These are phyloP conservation scores for Ammodytes marinus DNA, from an alignment of 2,113 vertebrate genomes.

Conservation along the genomic window DNA sequence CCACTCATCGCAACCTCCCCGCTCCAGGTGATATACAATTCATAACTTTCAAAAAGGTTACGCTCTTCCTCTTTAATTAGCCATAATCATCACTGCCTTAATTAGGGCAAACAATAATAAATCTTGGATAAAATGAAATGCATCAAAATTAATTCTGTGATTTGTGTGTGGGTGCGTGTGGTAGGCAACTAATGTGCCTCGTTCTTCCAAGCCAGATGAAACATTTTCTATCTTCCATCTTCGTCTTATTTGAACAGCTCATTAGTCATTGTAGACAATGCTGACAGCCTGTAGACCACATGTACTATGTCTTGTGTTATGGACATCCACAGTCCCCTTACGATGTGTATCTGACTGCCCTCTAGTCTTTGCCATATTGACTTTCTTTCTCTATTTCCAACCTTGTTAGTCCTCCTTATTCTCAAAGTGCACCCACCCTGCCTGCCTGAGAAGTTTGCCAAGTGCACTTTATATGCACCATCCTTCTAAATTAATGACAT, in stretches of 20 bases:
- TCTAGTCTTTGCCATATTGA: slow-evolving; percentile 67
- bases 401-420: slow-evolving; percentile 75
- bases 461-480: slow-evolving; percentile 85
- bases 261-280: slow-evolving; percentile 52
- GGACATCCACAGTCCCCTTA: slow-evolving; percentile 47
- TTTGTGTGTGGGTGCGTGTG: slow-evolving; percentile 35
- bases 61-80: slow-evolving; percentile 78
- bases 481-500: slow-evolving; percentile 88
- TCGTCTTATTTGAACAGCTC: slow-evolving; percentile 56
- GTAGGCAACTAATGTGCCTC: slow-evolving; percentile 32
- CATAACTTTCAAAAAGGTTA: slow-evolving; percentile 60
- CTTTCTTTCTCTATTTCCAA: slow-evolving; percentile 74
- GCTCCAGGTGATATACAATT: slow-evolving; percentile 56
- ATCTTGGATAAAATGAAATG: slow-evolving; percentile 70
- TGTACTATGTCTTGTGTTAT: slow-evolving; percentile 47
- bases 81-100: slow-evolving; percentile 62
- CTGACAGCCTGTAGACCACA: slow-evolving; percentile 54
- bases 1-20: slow-evolving; percentile 38
- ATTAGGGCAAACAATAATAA: slow-evolving; percentile 70
- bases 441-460: slow-evolving; percentile 82
- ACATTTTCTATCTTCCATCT: slow-evolving; percentile 50
- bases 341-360: slow-evolving; percentile 56
- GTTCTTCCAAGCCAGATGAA: slow-evolving; percentile 51
- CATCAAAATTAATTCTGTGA: slow-evolving; percentile 65
- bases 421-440: slow-evolving; percentile 76